These are phyloP conservation scores for Hypselothyrea guttata DNA, from an alignment of 2,888 invertebrate genomes.

Conservation along the genomic window DNA sequence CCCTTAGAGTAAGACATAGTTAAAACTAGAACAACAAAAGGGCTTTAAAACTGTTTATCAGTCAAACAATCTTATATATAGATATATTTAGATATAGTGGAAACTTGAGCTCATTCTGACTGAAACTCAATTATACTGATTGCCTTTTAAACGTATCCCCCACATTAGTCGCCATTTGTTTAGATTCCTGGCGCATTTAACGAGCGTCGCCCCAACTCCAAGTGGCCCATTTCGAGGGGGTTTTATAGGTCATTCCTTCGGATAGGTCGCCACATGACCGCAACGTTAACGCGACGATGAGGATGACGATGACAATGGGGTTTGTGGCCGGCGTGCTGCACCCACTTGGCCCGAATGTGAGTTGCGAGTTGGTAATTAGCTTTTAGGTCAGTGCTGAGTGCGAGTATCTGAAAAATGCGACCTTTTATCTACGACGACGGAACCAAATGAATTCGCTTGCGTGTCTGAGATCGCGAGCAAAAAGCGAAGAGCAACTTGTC, in stretches of 20 bases:
- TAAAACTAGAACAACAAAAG: too few relatives aligned
- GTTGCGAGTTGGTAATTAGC: constrained; percentile 41
- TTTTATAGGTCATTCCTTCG: constrained; percentile 41
- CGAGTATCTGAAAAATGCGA: constrained; percentile 36
- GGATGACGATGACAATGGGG: neutral
- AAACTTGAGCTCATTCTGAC: neutral
- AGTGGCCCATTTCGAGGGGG: constrained; percentile 11
- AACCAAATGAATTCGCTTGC: constrained; percentile 53
- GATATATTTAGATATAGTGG: too few relatives aligned
- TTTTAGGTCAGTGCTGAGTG: constrained; percentile 48
- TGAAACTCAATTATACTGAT: neutral
- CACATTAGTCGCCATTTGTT: neutral
- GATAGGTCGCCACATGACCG: constrained; percentile 39
- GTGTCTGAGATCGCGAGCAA: constrained; percentile 42
- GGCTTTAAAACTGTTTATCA: too few relatives aligned
- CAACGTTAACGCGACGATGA: neutral
- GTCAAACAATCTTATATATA: too few relatives aligned
- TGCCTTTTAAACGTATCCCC: neutral
- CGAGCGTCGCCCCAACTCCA: constrained; percentile 1
- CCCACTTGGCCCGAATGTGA: constrained; percentile 39
- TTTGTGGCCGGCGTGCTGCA: constrained; percentile 27
- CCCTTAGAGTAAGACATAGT: too few relatives aligned
- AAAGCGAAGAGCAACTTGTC: constrained; percentile 10
- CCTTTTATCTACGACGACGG: constrained; percentile 38
- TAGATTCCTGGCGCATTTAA: neutral